These are phyloP conservation scores for Pelodytes ibericus DNA, from an alignment of 2,797 vertebrate species.

Conservation along the genomic window DNA sequence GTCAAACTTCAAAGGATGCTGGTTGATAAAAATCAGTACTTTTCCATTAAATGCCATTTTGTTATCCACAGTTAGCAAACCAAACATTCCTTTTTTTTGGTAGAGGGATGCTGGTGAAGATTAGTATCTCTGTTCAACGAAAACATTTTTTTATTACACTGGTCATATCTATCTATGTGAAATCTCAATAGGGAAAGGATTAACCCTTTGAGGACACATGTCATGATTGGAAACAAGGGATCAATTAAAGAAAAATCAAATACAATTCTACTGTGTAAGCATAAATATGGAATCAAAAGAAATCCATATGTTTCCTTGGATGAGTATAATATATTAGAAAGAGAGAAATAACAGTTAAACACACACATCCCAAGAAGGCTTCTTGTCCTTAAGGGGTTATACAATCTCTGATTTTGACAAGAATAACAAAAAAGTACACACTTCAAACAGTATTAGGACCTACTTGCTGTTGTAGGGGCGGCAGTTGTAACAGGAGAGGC, in stretches of 20 bases:
- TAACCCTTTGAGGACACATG: too few relatives aligned
- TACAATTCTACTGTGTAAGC: too few relatives aligned
- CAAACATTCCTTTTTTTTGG: slow-evolving; percentile 12
- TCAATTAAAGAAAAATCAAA: too few relatives aligned
- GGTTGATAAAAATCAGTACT: slow-evolving; percentile 34
- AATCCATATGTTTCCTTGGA: too few relatives aligned
- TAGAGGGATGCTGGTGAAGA: not conserved
- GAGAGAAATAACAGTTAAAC: too few relatives aligned
- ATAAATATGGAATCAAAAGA: not conserved
- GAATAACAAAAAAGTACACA: not conserved
- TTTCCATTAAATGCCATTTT: slow-evolving; percentile 47
- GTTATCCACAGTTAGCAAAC: slow-evolving; percentile 20
- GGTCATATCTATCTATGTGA: slow-evolving; percentile 10
- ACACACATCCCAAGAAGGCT: too few relatives aligned
- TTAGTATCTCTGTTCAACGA: slow-evolving; percentile 12
- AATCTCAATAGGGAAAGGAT: too few relatives aligned
- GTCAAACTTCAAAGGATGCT: slow-evolving; percentile 30
- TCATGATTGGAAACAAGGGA: too few relatives aligned
- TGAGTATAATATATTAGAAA: too few relatives aligned
- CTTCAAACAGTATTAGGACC: slow-evolving; percentile 58
- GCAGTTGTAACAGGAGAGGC: slow-evolving; percentile 71
- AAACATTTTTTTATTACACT: not conserved
- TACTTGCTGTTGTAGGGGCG: slow-evolving; percentile 78
- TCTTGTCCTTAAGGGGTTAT: too few relatives aligned
- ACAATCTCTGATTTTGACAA: not conserved